These are phyloP conservation scores for Magallana nippona DNA, from an alignment of 2,888 invertebrate species.

Conservation along the genomic window DNA sequence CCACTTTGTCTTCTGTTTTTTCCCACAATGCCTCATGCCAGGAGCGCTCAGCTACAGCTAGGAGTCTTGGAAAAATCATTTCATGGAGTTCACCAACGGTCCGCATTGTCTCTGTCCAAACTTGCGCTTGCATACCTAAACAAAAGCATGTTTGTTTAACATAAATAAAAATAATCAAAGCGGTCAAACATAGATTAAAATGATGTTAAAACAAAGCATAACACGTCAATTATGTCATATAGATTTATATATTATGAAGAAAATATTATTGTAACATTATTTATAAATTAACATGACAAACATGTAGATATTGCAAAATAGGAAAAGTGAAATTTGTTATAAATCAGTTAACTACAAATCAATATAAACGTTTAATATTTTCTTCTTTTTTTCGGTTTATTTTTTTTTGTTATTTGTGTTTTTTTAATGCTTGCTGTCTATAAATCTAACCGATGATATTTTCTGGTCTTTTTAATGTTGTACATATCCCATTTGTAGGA, in stretches of 20 bases:
- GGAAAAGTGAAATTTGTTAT: too few species aligned
- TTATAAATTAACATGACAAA: too few species aligned
- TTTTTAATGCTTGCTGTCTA: too few species aligned
- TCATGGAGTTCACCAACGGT: slow-evolving; percentile 54
- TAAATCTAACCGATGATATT: slow-evolving; percentile 71
- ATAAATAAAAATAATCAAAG: too few species aligned
- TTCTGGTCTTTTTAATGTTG: slow-evolving; percentile 61
- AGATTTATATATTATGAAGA: too few species aligned
- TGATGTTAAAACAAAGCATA: slow-evolving; percentile 2
- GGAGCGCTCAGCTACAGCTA: slow-evolving; percentile 74
- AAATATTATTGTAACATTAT: too few species aligned
- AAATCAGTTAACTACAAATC: too few species aligned
- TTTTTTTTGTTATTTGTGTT: too few species aligned
- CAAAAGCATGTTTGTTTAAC: slow-evolving; percentile 32
- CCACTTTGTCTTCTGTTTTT: slow-evolving; percentile 46
- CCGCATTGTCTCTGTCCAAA: slow-evolving; percentile 71
- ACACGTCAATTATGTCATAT: background rate
- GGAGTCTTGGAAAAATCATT: slow-evolving; percentile 68
- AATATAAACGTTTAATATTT: too few species aligned
- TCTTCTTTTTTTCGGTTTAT: too few species aligned
- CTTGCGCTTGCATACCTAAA: slow-evolving; percentile 73
- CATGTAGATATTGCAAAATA: too few species aligned
- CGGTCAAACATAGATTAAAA: too few species aligned
- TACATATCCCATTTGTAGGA: slow-evolving; percentile 55
- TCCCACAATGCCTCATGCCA: slow-evolving; percentile 77